Evolutionary conservation across 1,140 invertebrate genomes (phyloP).

Genomic region (Teleopsis dalmanni): DNA sequence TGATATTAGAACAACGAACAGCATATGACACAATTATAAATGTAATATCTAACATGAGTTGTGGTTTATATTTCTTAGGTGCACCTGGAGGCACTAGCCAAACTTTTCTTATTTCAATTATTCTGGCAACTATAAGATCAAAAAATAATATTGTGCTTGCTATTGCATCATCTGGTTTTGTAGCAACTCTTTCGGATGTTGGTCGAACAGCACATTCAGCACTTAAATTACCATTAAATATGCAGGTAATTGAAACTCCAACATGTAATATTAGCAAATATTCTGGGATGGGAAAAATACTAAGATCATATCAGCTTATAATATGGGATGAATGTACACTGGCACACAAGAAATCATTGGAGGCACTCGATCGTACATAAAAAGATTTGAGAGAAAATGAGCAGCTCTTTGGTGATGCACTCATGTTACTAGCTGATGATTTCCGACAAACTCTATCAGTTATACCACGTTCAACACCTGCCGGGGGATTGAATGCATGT

Average conservation of each 20-base stretch:
- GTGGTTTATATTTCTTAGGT: constrained; percentile 23
- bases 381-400: constrained; percentile 33
- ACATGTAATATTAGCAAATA: constrained; percentile 36
- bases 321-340: constrained; percentile 43
- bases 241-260: constrained; percentile 3
- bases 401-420: constrained; percentile 25
- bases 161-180: constrained; percentile 46
- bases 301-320: constrained; percentile 27
- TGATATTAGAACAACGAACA: constrained; percentile 14
- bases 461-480: constrained; percentile 39
- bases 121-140: constrained; percentile 16
- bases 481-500: constrained; percentile 37
- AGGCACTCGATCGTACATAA: constrained; percentile 38
- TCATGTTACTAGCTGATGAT: constrained; percentile 42
- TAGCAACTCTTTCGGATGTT: constrained; percentile 46
- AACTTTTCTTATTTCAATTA: not conserved
- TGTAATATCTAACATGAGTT: constrained; percentile 12
- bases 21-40: constrained; percentile 19
- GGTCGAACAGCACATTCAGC: constrained; percentile 49
- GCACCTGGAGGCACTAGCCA: constrained; percentile 4
- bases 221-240: constrained; percentile 27
- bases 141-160: constrained; percentile 20
- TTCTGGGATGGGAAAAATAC: constrained; percentile 22
- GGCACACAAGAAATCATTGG: constrained; percentile 33
- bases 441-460: constrained; percentile 49